Conservation (phyloP, 2,113 vertebrate genomes). For the Stercorarius parasiticus region DNA sequence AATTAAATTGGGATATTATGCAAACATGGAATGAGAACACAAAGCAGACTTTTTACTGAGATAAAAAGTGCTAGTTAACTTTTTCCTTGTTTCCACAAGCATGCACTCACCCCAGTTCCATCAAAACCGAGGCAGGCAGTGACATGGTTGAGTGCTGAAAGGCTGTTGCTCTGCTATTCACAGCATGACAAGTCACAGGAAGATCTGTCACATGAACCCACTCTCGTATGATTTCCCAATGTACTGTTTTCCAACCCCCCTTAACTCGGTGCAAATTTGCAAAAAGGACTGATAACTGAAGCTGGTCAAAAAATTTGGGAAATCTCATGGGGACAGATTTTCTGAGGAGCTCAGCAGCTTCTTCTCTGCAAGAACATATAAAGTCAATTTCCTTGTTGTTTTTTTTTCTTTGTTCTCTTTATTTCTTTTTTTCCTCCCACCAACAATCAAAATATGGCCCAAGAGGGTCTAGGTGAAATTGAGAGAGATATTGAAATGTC, state of each 20-base stretch:
- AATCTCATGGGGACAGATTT: not conserved
- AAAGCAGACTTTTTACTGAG: not conserved
- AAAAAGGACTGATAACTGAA: not conserved
- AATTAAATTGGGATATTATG: not conserved
- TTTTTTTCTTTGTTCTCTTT: no score
- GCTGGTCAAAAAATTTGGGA: not conserved
- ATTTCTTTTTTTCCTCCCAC: fast-evolving
- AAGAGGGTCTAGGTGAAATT: not conserved
- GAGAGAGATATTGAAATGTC: not conserved
- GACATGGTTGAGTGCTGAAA: constrained; percentile 46
- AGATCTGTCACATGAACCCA: constrained; percentile 46
- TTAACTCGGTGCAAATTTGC: constrained; percentile 3
- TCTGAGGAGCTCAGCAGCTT: not conserved
- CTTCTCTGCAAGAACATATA: not conserved
- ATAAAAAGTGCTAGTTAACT: not conserved
- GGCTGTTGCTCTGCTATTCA: constrained; percentile 45
- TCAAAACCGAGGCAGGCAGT: constrained; percentile 3
- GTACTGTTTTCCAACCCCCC: not conserved
- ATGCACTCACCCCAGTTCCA: not conserved
- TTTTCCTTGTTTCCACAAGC: not conserved
- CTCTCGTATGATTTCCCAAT: not conserved
- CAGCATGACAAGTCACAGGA: constrained; percentile 5
- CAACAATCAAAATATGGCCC: not conserved
- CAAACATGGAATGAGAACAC: not conserved
- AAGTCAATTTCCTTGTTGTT: not conserved